A percentile compares a stretch with the other conserved stretches of the same genome.
Conservation (phyloP, 1,140 invertebrate genomes). For the Lethrus apterus region DNA sequence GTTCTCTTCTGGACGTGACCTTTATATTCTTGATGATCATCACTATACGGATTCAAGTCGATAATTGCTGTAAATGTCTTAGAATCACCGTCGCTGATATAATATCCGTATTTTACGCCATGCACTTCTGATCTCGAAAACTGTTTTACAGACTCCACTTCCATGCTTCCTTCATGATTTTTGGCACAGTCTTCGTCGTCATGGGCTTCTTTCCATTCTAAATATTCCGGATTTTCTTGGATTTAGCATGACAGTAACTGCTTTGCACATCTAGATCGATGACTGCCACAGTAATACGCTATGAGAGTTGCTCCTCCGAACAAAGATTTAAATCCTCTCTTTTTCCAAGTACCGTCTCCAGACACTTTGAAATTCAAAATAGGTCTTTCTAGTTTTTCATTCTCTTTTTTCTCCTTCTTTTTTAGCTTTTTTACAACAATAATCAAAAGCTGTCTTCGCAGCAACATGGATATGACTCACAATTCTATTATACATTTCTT, state of each 20-base stretch:
- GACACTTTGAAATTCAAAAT: constrained; percentile 1
- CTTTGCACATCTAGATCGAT: neutral
- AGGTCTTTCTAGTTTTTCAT: neutral
- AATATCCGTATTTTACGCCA: neutral
- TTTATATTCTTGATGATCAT: constrained; percentile 8
- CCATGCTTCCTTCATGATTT: neutral
- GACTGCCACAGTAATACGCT: neutral
- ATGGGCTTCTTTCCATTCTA: neutral
- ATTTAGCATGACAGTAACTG: neutral
- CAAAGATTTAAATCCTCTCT: constrained; percentile 1
- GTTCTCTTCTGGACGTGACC: constrained; percentile 18
- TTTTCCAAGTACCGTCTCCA: neutral
- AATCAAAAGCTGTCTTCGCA: neutral
- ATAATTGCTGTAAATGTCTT: neutral
- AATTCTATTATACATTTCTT: too few species aligned
- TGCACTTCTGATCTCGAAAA: constrained; percentile 1
- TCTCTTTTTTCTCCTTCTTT: neutral
- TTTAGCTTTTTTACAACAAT: neutral
- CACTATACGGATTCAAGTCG: neutral
- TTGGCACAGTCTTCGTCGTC: neutral
- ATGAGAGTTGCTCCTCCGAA: neutral
- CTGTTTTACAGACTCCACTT: neutral
- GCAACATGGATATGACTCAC: neutral
- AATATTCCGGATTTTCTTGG: neutral
- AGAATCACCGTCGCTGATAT: neutral